A percentile compares a stretch with the other conserved stretches of the same genome.
Conservation (phyloP, 2,888 invertebrate species). For the Acanthosoma haemorrhoidale region DNA sequence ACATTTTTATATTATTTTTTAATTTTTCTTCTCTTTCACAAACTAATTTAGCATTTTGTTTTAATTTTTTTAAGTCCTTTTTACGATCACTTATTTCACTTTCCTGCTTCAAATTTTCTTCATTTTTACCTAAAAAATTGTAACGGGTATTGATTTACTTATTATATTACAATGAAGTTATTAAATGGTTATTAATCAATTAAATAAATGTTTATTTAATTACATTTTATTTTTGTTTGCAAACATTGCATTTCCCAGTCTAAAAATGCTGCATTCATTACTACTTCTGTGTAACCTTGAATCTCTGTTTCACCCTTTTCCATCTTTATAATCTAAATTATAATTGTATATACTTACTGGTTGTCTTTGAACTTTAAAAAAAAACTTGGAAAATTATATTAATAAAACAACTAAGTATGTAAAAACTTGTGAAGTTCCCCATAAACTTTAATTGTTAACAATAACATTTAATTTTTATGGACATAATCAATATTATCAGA, state of each 20-base stretch:
- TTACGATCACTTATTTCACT: neutral
- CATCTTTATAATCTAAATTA: neutral
- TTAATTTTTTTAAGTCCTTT: neutral
- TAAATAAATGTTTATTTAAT: neutral
- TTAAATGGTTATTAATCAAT: neutral
- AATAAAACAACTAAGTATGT: too few relatives aligned
- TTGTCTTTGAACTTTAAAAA: neutral
- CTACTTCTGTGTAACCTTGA: neutral
- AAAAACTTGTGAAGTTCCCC: too few relatives aligned
- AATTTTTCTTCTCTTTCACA: slow-evolving; percentile 7
- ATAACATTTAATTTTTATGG: too few relatives aligned
- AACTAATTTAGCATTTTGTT: neutral
- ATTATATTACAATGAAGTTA: neutral
- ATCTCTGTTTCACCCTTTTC: neutral
- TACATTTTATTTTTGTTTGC: neutral
- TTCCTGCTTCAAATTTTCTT: slow-evolving; percentile 3
- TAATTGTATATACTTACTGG: neutral
- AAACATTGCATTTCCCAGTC: slow-evolving; percentile 10
- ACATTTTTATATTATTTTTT: slow-evolving; percentile 12
- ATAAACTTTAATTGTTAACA: too few relatives aligned
- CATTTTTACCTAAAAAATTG: slow-evolving; percentile 1
- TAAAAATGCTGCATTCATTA: neutral
- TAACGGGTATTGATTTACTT: neutral
- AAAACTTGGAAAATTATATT: too few relatives aligned
- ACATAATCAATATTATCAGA: too few relatives aligned